A percentile compares a stretch with the other conserved stretches of the same genome.
Conservation (phyloP, 2,113 vertebrate species). For the Sprattus sprattus region DNA sequence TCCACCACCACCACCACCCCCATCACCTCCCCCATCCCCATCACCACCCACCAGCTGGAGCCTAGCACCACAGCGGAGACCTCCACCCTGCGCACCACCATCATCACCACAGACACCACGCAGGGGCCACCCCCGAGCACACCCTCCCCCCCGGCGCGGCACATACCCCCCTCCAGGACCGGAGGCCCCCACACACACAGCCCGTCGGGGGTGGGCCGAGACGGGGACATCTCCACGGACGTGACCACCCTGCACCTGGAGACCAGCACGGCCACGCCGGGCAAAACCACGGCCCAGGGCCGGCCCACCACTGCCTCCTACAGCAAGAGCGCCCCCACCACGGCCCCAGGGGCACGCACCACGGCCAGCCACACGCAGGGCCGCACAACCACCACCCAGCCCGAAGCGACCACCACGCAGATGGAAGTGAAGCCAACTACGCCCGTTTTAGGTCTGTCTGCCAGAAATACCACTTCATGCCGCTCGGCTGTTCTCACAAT, state of each 20-base stretch:
- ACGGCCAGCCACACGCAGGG: slow-evolving; percentile 41
- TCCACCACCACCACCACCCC: slow-evolving; percentile 22
- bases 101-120: slow-evolving; percentile 40
- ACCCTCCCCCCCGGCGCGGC: slow-evolving; percentile 24
- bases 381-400: slow-evolving; percentile 40
- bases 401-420: slow-evolving; percentile 38
- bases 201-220: slow-evolving; percentile 32
- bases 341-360: slow-evolving; percentile 49
- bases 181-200: slow-evolving; percentile 37
- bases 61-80: slow-evolving; percentile 37
- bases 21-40: slow-evolving; percentile 16
- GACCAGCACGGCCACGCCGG: slow-evolving; percentile 51
- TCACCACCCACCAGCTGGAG: slow-evolving; percentile 43
- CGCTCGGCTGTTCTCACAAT: neutral
- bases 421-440: neutral
- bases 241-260: slow-evolving; percentile 50
- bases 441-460: neutral
- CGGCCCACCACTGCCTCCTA: slow-evolving; percentile 44
- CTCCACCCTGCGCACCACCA: slow-evolving; percentile 32
- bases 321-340: slow-evolving; percentile 44
- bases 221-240: slow-evolving; percentile 34
- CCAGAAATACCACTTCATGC: neutral
- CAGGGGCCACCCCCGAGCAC: slow-evolving; percentile 39
- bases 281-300: slow-evolving; percentile 41
- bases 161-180: slow-evolving; percentile 19